Percentiles rank a stretch among this genome's conserved stretches.
phyloP scores from a whole-genome alignment of 2,113 vertebrate genomes.

The Sinosuthora webbiana region DNA sequence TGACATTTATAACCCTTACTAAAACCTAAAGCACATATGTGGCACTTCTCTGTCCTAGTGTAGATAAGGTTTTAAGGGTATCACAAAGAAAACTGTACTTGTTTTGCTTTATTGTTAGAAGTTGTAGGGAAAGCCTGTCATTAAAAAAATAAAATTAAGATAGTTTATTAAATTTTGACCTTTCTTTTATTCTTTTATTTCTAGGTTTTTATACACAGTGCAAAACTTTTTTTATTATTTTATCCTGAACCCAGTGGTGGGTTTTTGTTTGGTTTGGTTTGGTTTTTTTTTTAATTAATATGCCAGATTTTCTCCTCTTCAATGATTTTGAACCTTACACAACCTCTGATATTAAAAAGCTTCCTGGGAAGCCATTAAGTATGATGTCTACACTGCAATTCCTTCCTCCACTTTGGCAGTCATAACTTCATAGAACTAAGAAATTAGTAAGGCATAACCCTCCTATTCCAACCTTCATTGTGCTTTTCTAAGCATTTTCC shows the following conservation, averaged over 20 bases:
- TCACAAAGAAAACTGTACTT: background rate
- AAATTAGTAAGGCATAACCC: background rate
- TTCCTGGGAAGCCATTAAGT: conserved; percentile 11
- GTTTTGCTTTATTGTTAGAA: background rate
- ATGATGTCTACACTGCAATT: background rate
- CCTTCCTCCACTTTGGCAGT: background rate
- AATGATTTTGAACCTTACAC: conserved; percentile 28
- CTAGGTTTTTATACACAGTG: background rate
- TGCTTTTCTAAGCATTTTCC: conserved; percentile 27
- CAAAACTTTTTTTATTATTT: background rate
- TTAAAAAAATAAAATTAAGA: background rate
- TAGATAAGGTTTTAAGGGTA: background rate
- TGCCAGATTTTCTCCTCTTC: conserved; percentile 1
- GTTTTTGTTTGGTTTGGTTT: too few species aligned
- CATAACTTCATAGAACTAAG: background rate
- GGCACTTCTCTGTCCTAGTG: background rate
- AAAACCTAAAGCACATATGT: background rate
- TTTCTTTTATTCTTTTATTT: conserved; percentile 5
- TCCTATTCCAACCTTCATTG: background rate
- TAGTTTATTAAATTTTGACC: background rate
- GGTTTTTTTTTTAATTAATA: background rate
- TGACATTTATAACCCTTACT: conserved; percentile 14
- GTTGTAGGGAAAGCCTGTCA: background rate
- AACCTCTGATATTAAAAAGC: conserved; percentile 13
- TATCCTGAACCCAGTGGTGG: background rate